These are phyloP conservation scores for Furnarius figulus DNA, from an alignment of 2,113 vertebrate genomes.

Conservation along the genomic window DNA sequence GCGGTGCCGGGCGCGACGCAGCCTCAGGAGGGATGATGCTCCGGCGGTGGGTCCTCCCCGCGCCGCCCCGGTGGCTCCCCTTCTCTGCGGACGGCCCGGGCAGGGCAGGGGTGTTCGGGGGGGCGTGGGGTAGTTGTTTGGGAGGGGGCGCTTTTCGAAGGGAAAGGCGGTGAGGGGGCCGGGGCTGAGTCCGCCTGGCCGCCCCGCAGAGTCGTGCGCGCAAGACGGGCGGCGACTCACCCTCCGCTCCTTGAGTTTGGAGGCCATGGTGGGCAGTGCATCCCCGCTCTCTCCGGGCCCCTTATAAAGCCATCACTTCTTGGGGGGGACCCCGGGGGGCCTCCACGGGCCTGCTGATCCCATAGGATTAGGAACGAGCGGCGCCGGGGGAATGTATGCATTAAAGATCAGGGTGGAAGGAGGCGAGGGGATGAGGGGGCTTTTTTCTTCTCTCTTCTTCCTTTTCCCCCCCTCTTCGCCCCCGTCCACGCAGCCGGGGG, in stretches of 20 bases:
- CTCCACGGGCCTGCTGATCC: slow-evolving; percentile 88
- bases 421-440: slow-evolving; percentile 67
- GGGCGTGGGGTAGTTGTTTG: no score
- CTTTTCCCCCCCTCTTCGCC: neutral
- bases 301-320: slow-evolving; percentile 88
- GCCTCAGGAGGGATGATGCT: neutral
- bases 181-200: neutral
- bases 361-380: slow-evolving; percentile 86
- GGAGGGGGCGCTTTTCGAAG: neutral
- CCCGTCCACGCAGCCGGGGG: slow-evolving; percentile 72
- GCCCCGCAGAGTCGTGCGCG: slow-evolving; percentile 15
- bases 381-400: slow-evolving; percentile 83
- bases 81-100: neutral
- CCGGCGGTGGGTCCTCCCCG: neutral
- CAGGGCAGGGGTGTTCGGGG: neutral
- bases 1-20: neutral
- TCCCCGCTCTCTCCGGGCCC: slow-evolving; percentile 40
- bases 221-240: slow-evolving; percentile 72
- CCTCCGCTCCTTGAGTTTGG: slow-evolving; percentile 91
- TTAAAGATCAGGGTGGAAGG: slow-evolving; percentile 90
- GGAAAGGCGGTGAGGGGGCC: neutral
- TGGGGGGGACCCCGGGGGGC: slow-evolving; percentile 70
- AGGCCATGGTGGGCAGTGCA: slow-evolving; percentile 83
- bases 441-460: neutral
- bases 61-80: neutral